Evolutionary conservation across 1,140 invertebrate species (phyloP).

Genomic region (Hydropsyche tenuis): DNA sequence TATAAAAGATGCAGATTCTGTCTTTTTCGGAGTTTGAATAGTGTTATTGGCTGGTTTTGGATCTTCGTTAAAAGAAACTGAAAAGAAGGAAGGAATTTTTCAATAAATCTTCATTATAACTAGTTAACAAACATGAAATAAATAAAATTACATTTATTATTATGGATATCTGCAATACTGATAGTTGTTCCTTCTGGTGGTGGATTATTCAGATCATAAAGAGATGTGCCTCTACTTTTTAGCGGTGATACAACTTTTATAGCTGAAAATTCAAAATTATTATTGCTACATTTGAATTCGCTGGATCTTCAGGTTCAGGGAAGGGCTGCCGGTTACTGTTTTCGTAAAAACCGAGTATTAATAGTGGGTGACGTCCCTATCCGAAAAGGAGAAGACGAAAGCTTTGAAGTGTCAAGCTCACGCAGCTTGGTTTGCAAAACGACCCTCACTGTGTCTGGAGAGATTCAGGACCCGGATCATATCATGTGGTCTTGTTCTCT

Average conservation of each 20-base stretch:
- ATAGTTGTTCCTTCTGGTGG: constrained; percentile 45
- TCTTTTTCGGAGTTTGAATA: constrained; percentile 14
- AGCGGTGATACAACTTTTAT: constrained; percentile 40
- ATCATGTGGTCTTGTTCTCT: no score
- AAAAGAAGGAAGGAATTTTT: constrained; percentile 16
- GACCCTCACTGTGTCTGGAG: no score
- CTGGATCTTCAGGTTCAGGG: no score
- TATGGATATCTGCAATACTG: constrained; percentile 39
- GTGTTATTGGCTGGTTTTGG: constrained; percentile 12
- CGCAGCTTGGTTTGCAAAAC: no score
- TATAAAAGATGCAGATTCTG: constrained; percentile 42
- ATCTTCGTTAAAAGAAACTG: constrained; percentile 38
- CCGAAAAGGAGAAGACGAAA: no score
- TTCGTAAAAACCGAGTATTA: no score
- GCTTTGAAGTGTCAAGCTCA: no score
- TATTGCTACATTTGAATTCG: neutral
- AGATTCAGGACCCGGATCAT: no score
- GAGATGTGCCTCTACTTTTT: constrained; percentile 42
- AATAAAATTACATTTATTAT: constrained; percentile 25
- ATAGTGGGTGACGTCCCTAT: no score
- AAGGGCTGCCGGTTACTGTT: no score
- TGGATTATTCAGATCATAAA: constrained; percentile 48
- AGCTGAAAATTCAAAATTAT: constrained; percentile 14
- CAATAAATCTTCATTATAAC: neutral
- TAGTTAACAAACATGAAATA: neutral